Conservation (phyloP, 1,140 invertebrate species). For the Elysia chlorotica region DNA sequence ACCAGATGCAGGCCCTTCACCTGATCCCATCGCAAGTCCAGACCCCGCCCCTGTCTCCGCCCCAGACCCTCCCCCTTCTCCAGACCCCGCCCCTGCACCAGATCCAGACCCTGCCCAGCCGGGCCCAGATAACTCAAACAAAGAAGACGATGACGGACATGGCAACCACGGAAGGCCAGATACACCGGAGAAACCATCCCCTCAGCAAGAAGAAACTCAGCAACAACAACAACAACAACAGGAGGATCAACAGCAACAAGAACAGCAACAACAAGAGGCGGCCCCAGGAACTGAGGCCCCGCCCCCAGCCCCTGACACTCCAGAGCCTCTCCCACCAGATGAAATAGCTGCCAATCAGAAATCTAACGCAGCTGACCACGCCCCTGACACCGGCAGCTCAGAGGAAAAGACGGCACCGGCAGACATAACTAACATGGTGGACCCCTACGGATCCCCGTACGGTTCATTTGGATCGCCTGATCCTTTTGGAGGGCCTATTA, state of each 20-base stretch:
- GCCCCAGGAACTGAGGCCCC: background rate
- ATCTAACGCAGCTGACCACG: conserved; percentile 13
- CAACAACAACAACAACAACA: conserved; percentile 15
- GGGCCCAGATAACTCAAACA: background rate
- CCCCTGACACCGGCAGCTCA: background rate
- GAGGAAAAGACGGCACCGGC: background rate
- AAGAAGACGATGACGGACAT: conserved; percentile 12
- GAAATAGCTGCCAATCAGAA: background rate
- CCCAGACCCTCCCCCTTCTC: background rate
- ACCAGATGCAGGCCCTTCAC: background rate
- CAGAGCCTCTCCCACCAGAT: conserved; percentile 3
- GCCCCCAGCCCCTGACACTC: conserved; percentile 8
- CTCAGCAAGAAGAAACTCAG: background rate
- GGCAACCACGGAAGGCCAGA: conserved; percentile 12
- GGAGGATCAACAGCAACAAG: conserved; percentile 12
- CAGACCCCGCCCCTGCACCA: conserved; percentile 1
- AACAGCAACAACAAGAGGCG: conserved; percentile 1
- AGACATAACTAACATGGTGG: conserved; percentile 1
- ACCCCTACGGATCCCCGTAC: background rate
- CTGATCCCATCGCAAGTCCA: background rate
- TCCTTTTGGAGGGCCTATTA: background rate
- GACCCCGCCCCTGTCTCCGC: background rate
- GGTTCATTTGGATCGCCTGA: background rate
- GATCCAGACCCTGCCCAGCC: conserved; percentile 6
- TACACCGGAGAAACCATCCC: background rate